These are phyloP conservation scores for Cydia strobilella DNA, from an alignment of 1,140 invertebrate genomes.

Conservation along the genomic window DNA sequence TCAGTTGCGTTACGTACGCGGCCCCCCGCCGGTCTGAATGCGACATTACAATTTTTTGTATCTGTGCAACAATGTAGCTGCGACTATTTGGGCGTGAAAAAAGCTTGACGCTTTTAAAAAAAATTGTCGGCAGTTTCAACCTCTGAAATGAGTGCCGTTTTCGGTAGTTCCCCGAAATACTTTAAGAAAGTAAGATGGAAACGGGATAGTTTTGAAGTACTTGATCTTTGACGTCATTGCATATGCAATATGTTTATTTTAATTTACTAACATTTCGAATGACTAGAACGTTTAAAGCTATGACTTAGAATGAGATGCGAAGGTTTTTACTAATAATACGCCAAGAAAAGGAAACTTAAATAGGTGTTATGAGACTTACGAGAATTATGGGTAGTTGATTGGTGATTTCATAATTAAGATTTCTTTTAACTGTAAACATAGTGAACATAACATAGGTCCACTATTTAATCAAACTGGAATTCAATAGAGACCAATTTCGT, in stretches of 20 bases:
- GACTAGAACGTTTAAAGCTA: slow-evolving; percentile 34
- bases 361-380: neutral
- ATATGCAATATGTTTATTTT: slow-evolving; percentile 41
- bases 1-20: slow-evolving; percentile 90
- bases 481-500: slow-evolving; percentile 36
- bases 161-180: slow-evolving; percentile 10
- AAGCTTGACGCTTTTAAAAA: slow-evolving; percentile 9
- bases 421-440: slow-evolving; percentile 33
- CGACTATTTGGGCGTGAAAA: neutral
- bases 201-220: neutral
- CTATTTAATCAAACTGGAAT: slow-evolving; percentile 34
- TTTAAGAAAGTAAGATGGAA: neutral
- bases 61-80: slow-evolving; percentile 7
- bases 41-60: slow-evolving; percentile 33
- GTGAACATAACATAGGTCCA: slow-evolving; percentile 32
- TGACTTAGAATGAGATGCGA: slow-evolving; percentile 33
- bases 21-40: slow-evolving; percentile 90
- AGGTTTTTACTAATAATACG: slow-evolving; percentile 44
- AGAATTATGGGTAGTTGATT: neutral
- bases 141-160: slow-evolving; percentile 6
- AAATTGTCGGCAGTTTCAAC: neutral
- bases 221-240: slow-evolving; percentile 36
- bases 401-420: slow-evolving; percentile 30
- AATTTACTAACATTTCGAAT: slow-evolving; percentile 30
- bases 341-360: slow-evolving; percentile 6